Percentiles rank a stretch among this genome's conserved stretches.
Evolutionary conservation across 2,797 vertebrate genomes (phyloP).

Genomic region (Eulemur coronatus): DNA sequence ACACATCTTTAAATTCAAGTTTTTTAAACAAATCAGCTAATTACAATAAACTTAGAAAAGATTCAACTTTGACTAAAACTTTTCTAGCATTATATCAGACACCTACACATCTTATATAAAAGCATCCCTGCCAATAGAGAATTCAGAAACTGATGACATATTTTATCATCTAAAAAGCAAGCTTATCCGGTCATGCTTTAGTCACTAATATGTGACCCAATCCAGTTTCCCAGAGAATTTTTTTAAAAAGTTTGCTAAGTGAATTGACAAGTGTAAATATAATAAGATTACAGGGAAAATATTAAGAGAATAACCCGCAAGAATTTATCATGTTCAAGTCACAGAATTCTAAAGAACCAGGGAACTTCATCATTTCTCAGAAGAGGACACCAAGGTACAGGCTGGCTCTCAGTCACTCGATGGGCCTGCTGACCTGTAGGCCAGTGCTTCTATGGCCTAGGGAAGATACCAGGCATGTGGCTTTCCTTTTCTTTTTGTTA

Average conservation of each 20-base stretch:
- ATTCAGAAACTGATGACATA: background rate
- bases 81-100: background rate
- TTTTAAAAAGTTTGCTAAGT: background rate
- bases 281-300: background rate
- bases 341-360: background rate
- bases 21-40: background rate
- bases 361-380: slow-evolving; percentile 7
- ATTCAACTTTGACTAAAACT: background rate
- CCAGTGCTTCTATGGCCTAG: background rate
- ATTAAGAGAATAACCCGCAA: background rate
- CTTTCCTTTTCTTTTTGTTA: background rate
- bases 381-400: background rate
- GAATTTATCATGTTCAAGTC: background rate
- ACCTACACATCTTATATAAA: background rate
- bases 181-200: background rate
- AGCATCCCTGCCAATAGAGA: background rate
- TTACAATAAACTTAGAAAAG: slow-evolving; percentile 16
- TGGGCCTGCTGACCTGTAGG: background rate
- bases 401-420: background rate
- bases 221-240: background rate
- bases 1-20: slow-evolving; percentile 23
- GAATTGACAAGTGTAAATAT: background rate
- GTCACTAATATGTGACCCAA: background rate
- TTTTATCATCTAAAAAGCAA: background rate
- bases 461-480: background rate